A percentile compares a stretch with the other conserved stretches of the same genome.
Conservation (phyloP, 2,113 vertebrate species). For the Prunella fulvescens region DNA sequence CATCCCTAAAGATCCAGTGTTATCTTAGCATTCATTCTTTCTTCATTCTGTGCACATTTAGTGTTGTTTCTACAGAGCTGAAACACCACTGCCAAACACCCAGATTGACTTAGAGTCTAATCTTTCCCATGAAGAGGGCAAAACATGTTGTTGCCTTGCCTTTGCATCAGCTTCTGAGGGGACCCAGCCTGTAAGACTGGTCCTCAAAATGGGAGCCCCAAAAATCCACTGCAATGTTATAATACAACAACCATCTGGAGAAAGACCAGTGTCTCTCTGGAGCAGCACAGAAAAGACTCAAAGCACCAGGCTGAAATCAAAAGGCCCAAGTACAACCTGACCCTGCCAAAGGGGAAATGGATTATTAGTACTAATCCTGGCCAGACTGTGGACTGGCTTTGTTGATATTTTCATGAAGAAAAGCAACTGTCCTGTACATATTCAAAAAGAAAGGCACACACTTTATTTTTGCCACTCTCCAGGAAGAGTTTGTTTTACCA, state of each 20-base stretch:
- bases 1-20: rapidly evolving
- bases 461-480: not conserved
- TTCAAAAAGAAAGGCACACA: not conserved
- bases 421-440: not conserved
- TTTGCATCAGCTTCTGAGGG: not conserved
- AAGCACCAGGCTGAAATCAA: not conserved
- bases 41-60: not conserved
- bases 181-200: not conserved
- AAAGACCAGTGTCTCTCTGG: not conserved
- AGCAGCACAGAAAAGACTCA: not conserved
- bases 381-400: not conserved
- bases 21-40: not conserved
- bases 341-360: not conserved
- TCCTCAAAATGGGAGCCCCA: not conserved
- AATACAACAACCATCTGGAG: not conserved
- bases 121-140: not conserved
- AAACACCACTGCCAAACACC: not conserved
- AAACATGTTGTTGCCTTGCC: not conserved
- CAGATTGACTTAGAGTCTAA: not conserved
- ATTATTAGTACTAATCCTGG: not conserved
- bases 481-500: not conserved
- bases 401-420: not conserved
- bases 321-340: not conserved
- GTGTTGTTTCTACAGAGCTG: not conserved
- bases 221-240: not conserved